Percentiles rank a stretch among this genome's conserved stretches.
phyloP scores from a whole-genome alignment of 1,140 invertebrate genomes.

The Scaptodrosophila lebanonensis region DNA sequence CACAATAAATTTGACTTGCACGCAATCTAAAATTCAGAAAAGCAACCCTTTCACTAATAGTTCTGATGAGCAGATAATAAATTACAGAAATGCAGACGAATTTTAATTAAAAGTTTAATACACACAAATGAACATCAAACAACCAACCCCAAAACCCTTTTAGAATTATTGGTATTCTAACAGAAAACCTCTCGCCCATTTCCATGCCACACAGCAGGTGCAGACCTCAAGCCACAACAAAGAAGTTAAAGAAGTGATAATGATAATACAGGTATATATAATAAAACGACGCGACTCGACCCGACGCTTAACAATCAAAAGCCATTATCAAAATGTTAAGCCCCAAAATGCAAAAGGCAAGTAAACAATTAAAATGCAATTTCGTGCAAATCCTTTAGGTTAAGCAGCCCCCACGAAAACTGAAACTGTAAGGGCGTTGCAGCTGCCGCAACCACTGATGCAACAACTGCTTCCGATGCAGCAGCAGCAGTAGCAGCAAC shows the following conservation, averaged over 20 bases:
- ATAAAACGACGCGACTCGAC: too few relatives aligned
- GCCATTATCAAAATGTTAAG: constrained; percentile 7
- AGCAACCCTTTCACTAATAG: constrained; percentile 25
- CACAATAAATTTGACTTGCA: constrained; percentile 25
- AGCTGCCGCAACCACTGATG: constrained; percentile 9
- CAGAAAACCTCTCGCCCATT: constrained; percentile 43
- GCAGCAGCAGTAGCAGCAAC: constrained; percentile 20
- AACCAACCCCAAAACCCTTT: constrained; percentile 23
- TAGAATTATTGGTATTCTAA: constrained; percentile 36
- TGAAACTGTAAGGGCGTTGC: constrained; percentile 12
- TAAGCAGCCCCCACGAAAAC: not conserved
- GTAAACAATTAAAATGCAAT: constrained; percentile 62
- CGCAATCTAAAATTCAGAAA: constrained; percentile 9
- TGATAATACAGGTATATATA: constrained; percentile 3
- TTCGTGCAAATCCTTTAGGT: constrained; percentile 51
- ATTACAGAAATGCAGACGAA: constrained; percentile 32
- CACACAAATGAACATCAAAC: not conserved
- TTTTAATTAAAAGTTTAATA: constrained; percentile 44
- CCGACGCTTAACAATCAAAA: not conserved
- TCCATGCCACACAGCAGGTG: constrained; percentile 39
- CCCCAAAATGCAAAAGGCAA: constrained; percentile 1
- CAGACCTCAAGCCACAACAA: not conserved
- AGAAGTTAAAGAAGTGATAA: constrained; percentile 23
- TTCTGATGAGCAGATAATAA: constrained; percentile 62
- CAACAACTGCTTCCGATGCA: constrained; percentile 13